Evolutionary conservation across 2,113 vertebrate genomes (phyloP).

Genomic region (Paraplagusia blochii): DNA sequence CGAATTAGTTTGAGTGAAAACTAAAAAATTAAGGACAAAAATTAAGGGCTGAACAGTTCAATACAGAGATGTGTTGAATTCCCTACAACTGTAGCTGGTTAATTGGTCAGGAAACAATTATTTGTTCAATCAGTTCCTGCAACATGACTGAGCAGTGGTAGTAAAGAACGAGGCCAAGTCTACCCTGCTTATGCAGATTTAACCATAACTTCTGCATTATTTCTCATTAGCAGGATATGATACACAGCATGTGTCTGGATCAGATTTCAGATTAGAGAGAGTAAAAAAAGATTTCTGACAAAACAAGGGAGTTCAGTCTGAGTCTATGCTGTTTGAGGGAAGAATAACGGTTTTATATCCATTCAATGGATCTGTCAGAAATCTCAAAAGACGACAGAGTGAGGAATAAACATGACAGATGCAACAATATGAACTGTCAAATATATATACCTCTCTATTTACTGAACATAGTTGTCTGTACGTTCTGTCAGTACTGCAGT

Average conservation of each 20-base stretch:
- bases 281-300: background rate
- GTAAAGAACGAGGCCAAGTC: background rate
- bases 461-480: no score
- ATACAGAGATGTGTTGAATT: background rate
- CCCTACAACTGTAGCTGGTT: background rate
- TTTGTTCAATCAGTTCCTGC: background rate
- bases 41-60: no score
- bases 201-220: slow-evolving; percentile 19
- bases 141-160: background rate
- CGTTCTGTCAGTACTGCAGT: no score
- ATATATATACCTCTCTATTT: no score
- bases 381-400: background rate
- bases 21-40: no score
- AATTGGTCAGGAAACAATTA: background rate
- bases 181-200: background rate
- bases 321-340: background rate
- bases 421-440: no score
- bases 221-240: slow-evolving; percentile 27
- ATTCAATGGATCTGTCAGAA: background rate
- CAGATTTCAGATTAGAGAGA: slow-evolving; percentile 7
- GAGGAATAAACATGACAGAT: no score
- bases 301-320: background rate
- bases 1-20: no score
- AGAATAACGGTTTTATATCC: background rate
- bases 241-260: slow-evolving; percentile 18